A percentile compares a stretch with the other conserved stretches of the same genome.
Conservation (phyloP, 1,140 invertebrate genomes). For the Chrysomallon squamiferum region DNA sequence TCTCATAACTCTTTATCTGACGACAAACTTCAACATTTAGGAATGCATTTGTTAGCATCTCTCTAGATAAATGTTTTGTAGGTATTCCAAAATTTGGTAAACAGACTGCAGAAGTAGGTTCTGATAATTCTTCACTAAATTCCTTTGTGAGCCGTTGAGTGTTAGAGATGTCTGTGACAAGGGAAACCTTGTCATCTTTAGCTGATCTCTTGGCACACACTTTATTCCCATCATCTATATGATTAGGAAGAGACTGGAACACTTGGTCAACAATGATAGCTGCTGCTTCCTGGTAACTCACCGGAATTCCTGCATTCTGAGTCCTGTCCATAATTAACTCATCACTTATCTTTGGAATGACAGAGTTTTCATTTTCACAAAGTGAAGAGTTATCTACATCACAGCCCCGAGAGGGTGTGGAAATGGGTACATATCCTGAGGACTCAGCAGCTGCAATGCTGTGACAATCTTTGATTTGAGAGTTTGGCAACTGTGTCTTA, state of each 20-base stretch:
- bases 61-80: constrained; percentile 18
- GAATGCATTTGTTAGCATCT: constrained; percentile 23
- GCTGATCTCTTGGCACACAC: not conserved
- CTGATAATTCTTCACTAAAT: not conserved
- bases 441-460: no score
- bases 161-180: not conserved
- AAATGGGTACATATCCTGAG: no score
- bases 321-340: not conserved
- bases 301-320: not conserved
- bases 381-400: no score
- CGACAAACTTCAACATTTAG: constrained; percentile 31
- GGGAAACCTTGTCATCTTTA: not conserved
- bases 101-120: not conserved
- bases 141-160: not conserved
- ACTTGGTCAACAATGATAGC: constrained; percentile 29
- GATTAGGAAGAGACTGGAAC: constrained; percentile 11
- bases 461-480: no score
- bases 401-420: no score
- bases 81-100: not conserved
- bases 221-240: not conserved
- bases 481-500: no score
- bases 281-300: constrained; percentile 16
- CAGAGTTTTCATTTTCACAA: no score
- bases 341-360: no score
- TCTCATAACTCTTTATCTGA: constrained; percentile 28